Base-by-base conservation (phyloP, 2,888 invertebrate genomes). In the Exephanes ischioxanthus region DNA sequence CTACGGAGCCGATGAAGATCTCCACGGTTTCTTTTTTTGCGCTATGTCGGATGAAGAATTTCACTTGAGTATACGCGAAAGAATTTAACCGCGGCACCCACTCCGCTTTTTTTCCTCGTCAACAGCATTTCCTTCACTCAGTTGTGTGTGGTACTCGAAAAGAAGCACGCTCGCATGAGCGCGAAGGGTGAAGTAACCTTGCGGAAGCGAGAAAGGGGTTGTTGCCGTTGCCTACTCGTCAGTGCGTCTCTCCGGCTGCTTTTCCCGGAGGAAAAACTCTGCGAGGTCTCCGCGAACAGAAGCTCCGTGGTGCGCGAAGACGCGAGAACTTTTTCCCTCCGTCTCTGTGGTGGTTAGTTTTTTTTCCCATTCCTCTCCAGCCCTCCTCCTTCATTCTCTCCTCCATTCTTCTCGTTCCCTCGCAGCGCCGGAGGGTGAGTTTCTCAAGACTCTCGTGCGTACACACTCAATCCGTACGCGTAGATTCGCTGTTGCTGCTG, bases 201-300 rank as follows among this genome's bases (percentile, higher is more conserved):
- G 79, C 76, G 70, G 41, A 84, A 80, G 80, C 63, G 55, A 80
- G 71, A 79, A 77, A 77, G 58, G 66, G 48, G 58, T 78, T 71
- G 68, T 75, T 53, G 70, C 70, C 75, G 76, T 71, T 80, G 55
- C 41, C 72, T 80, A 63, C 80, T 76, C 76, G 75, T 84, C 67
- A 67, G 67, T 5, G 55, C 11, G 58, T 33, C 30, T 16, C 67
- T 48, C 48, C 30, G 53, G 66, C 75, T 76, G 63, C 55, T 77
- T 72, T 77, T 67, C 58, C 80, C 72, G 48, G 75, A 71, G 71
- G 37, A 61, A 77, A 84, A 83, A 84, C n/a, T 66, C 55, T 3
- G 1, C 37, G 33, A 66, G 80, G 71, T 77, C 51, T 53, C 30
- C 5, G 22, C 26, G 11, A 33, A 22, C 67, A 26, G 76, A 75